These are phyloP conservation scores for Meriones psammophilus DNA, from an alignment of 2,797 vertebrate genomes.

Conservation along the genomic window DNA sequence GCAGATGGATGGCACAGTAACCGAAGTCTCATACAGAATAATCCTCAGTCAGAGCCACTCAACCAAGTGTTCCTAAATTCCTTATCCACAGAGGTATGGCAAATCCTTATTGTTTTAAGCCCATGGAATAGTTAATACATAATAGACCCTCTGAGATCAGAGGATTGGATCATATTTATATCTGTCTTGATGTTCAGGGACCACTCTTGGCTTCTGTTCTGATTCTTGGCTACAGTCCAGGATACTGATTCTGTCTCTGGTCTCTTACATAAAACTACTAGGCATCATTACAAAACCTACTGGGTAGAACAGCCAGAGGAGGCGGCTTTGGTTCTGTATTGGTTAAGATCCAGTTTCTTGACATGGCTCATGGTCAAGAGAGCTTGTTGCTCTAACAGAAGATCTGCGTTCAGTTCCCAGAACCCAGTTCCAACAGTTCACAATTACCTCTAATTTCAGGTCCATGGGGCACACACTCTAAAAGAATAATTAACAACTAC, in stretches of 20 bases:
- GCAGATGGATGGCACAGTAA: neutral
- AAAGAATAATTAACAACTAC: neutral
- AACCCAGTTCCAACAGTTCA: neutral
- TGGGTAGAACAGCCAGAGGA: neutral
- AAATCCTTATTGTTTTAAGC: constrained; percentile 11
- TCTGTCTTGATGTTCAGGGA: neutral
- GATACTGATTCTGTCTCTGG: neutral
- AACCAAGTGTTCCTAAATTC: neutral
- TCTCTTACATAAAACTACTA: neutral
- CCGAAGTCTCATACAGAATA: neutral
- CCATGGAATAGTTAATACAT: neutral
- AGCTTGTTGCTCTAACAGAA: neutral
- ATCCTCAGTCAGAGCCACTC: neutral
- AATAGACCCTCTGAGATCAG: neutral
- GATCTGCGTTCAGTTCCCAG: neutral
- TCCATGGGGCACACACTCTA: neutral
- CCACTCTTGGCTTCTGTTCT: neutral
- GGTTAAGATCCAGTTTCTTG: neutral
- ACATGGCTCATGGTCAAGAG: neutral
- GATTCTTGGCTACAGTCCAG: neutral
- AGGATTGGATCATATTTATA: neutral
- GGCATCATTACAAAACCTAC: neutral
- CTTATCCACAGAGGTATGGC: neutral
- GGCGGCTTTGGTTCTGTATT: neutral
- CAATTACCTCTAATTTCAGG: neutral